phyloP scores from a whole-genome alignment of 2,797 vertebrate species.

The Hafferia zeledoni region DNA sequence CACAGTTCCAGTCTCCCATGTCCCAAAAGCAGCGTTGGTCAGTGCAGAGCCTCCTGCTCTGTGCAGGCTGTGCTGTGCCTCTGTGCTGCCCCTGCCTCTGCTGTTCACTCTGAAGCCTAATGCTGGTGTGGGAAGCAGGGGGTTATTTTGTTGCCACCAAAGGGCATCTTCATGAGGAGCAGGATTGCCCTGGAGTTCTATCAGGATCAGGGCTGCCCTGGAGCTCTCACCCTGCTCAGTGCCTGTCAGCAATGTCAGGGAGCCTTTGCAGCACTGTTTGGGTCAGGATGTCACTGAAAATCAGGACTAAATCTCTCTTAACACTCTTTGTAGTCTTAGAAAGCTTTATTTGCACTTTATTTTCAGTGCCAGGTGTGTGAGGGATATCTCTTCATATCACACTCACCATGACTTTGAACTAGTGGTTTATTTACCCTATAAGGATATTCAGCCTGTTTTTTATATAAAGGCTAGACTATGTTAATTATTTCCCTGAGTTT shows the following conservation, averaged over 20 bases:
- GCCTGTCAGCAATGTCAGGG: neutral
- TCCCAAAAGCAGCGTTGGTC: accelerated
- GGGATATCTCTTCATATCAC: neutral
- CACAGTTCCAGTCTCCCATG: accelerated
- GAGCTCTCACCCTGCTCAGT: accelerated
- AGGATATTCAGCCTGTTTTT: neutral
- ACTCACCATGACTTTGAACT: neutral
- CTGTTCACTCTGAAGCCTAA: neutral
- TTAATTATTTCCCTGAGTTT: neutral
- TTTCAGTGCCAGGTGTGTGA: neutral
- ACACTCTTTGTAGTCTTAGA: neutral
- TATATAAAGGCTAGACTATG: neutral
- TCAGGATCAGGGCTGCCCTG: neutral
- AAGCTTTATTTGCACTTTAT: neutral
- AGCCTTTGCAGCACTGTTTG: neutral
- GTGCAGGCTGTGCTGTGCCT: neutral
- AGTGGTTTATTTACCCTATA: neutral
- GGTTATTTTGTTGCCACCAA: accelerated
- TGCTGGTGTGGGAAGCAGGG: neutral
- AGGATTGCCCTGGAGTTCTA: neutral
- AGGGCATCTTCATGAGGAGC: neutral
- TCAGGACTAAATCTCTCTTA: neutral
- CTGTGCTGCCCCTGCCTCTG: neutral
- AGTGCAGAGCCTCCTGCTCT: neutral
- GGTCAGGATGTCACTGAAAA: neutral